These are phyloP conservation scores for Scartelaos histophorus DNA, from an alignment of 2,113 vertebrate species.

Conservation along the genomic window DNA sequence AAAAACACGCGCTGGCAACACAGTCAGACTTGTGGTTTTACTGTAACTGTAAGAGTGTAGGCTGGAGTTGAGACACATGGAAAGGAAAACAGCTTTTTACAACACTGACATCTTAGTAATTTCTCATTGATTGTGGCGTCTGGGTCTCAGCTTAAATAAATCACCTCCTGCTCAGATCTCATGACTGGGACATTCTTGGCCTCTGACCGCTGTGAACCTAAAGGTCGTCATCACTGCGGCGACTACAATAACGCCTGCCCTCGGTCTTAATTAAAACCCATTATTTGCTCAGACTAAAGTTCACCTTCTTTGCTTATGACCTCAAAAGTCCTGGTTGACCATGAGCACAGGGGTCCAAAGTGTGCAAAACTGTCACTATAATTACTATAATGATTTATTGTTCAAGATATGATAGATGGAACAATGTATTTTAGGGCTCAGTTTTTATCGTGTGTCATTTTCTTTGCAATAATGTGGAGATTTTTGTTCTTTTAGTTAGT, in stretches of 20 bases:
- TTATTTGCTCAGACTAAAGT: constrained; percentile 61
- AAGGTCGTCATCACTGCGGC: constrained; percentile 56
- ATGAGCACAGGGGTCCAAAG: constrained; percentile 23
- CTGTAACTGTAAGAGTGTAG: too few relatives aligned
- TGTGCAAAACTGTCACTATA: too few relatives aligned
- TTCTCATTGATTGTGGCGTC: constrained; percentile 19
- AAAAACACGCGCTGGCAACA: too few relatives aligned
- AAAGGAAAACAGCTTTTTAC: neutral
- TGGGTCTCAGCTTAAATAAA: constrained; percentile 25
- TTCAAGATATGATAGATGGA: too few relatives aligned
- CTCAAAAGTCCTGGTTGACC: constrained; percentile 33
- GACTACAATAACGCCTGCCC: constrained; percentile 40
- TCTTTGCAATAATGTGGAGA: too few relatives aligned
- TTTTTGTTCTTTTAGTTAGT: too few relatives aligned
- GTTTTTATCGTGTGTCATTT: too few relatives aligned
- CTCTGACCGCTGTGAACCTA: constrained; percentile 49
- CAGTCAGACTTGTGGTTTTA: too few relatives aligned
- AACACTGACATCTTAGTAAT: constrained; percentile 22
- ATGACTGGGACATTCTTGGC: constrained; percentile 64
- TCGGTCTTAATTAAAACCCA: constrained; percentile 68
- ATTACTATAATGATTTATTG: too few relatives aligned
- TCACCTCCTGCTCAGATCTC: constrained; percentile 59
- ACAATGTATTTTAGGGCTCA: too few relatives aligned
- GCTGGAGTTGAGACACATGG: neutral
- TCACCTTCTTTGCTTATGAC: constrained; percentile 56